A percentile compares a stretch with the other conserved stretches of the same genome.
Evolutionary conservation across 2,888 invertebrate genomes (phyloP).

Genomic region (Chesias legatella): DNA sequence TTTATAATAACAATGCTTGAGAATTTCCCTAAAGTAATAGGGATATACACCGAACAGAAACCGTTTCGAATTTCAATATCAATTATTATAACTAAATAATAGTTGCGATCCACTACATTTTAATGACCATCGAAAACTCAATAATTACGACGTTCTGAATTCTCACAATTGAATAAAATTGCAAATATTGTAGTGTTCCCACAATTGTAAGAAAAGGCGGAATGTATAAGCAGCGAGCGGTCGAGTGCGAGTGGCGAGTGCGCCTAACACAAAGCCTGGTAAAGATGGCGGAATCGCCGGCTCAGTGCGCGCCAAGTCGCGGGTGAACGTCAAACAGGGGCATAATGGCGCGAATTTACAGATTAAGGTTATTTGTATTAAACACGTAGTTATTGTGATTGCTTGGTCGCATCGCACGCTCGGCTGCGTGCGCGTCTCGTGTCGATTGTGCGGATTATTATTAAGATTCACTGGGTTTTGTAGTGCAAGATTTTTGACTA

Average conservation of each 20-base stretch:
- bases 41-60: constrained; percentile 40
- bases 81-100: constrained; percentile 43
- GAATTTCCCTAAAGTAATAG: constrained; percentile 6
- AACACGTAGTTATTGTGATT: constrained; percentile 60
- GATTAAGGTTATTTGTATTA: constrained; percentile 72
- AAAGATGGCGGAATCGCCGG: constrained; percentile 36
- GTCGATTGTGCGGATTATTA: constrained; percentile 40
- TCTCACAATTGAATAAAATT: constrained; percentile 62
- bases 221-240: constrained; percentile 44
- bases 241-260: constrained; percentile 70
- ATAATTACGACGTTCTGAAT: constrained; percentile 47
- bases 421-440: constrained; percentile 44
- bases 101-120: constrained; percentile 37
- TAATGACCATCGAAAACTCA: constrained; percentile 51
- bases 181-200: constrained; percentile 62
- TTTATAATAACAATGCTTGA: no score
- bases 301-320: constrained; percentile 62
- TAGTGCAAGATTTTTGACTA: constrained; percentile 43
- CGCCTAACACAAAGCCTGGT: constrained; percentile 52
- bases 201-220: constrained; percentile 55
- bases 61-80: constrained; percentile 29
- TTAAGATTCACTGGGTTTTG: constrained; percentile 48
- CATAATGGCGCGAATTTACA: constrained; percentile 51
- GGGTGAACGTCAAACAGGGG: constrained; percentile 61
- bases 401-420: constrained; percentile 53